Evolutionary conservation across 2,113 vertebrate genomes (phyloP).

Genomic region (Nerophis lumbriciformis): DNA sequence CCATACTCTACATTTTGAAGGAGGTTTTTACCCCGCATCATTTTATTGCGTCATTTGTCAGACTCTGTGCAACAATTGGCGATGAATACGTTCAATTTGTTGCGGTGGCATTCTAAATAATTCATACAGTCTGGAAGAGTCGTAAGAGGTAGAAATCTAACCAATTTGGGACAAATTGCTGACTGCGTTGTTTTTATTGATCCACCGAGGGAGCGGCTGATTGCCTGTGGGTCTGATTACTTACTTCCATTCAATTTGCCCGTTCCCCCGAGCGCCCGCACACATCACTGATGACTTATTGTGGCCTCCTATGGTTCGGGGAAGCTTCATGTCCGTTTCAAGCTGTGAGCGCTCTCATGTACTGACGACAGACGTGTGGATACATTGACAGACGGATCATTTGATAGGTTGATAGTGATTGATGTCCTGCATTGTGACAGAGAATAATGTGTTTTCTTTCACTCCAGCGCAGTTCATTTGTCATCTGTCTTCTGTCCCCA

Average conservation of each 20-base stretch:
- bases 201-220: slow-evolving; percentile 31
- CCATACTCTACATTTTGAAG: too few species aligned
- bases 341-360: slow-evolving; percentile 26
- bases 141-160: slow-evolving; percentile 18
- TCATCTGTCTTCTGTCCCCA: slow-evolving; percentile 52
- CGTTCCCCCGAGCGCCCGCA: slow-evolving; percentile 24
- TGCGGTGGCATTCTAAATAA: slow-evolving; percentile 8
- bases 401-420: background rate
- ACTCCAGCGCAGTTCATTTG: slow-evolving; percentile 21
- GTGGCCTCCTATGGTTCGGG: slow-evolving; percentile 15
- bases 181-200: slow-evolving; percentile 33
- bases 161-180: slow-evolving; percentile 22
- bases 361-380: slow-evolving; percentile 16
- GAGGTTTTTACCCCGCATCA: too few species aligned
- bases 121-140: background rate
- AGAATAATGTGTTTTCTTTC: slow-evolving; percentile 39
- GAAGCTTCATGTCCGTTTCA: slow-evolving; percentile 32
- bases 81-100: slow-evolving; percentile 4
- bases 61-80: background rate
- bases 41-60: too few species aligned
- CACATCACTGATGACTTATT: slow-evolving; percentile 26
- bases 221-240: slow-evolving; percentile 39
- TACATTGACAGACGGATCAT: slow-evolving; percentile 15
- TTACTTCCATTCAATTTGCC: slow-evolving; percentile 34
- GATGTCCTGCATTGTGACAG: slow-evolving; percentile 1